Conservation (phyloP, 2,113 vertebrate genomes). For the Carettochelys insculpta region DNA sequence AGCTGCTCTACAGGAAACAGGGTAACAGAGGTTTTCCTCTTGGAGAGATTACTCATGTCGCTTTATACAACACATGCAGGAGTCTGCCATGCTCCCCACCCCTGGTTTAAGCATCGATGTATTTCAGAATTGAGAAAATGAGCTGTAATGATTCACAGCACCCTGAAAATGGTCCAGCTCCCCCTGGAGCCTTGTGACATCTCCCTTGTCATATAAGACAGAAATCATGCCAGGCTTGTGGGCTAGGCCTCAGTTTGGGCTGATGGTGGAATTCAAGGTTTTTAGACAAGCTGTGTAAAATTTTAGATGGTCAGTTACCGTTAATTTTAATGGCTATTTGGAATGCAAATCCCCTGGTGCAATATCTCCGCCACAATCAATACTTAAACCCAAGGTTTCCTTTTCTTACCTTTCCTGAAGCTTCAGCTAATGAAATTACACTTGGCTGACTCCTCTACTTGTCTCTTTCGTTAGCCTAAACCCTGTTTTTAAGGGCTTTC, state of each 20-base stretch:
- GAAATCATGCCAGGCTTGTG: accelerated
- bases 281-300: not conserved
- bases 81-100: not conserved
- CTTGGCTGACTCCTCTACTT: slow-evolving; percentile 30
- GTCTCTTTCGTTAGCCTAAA: slow-evolving; percentile 25
- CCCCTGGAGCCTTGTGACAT: not conserved
- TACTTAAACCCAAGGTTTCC: slow-evolving; percentile 30
- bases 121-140: not conserved
- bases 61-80: not conserved
- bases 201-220: slow-evolving; percentile 27
- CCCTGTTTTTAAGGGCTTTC: not conserved
- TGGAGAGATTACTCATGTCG: not conserved
- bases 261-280: not conserved
- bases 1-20: slow-evolving; percentile 50
- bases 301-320: slow-evolving; percentile 1
- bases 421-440: slow-evolving; percentile 50
- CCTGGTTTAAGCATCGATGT: not conserved
- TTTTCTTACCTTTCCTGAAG: slow-evolving; percentile 31
- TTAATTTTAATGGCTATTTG: slow-evolving; percentile 34
- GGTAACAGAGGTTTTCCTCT: slow-evolving; percentile 39
- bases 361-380: slow-evolving; percentile 55
- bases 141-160: not conserved
- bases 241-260: not conserved
- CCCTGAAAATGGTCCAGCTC: slow-evolving; percentile 41
- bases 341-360: slow-evolving; percentile 50